These are phyloP conservation scores for Limnodromus scolopaceus DNA, from an alignment of 2,797 vertebrate genomes.

Conservation along the genomic window DNA sequence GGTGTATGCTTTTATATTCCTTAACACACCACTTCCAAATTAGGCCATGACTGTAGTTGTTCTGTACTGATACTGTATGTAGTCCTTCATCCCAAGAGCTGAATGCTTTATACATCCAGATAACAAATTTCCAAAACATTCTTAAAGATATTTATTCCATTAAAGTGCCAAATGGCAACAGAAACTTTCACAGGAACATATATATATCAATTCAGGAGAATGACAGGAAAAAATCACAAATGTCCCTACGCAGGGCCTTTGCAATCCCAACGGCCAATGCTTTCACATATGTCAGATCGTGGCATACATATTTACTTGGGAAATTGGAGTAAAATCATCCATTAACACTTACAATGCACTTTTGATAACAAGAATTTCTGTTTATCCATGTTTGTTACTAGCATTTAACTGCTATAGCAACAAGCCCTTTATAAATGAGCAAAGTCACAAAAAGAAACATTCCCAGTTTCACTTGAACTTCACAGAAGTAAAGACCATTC, in stretches of 20 bases:
- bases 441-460: background rate
- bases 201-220: background rate
- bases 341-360: background rate
- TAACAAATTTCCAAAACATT: conserved; percentile 54
- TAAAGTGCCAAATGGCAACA: background rate
- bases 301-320: background rate
- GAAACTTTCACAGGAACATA: background rate
- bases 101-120: conserved; percentile 8
- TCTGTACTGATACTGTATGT: background rate
- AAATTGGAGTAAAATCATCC: background rate
- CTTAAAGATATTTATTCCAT: conserved; percentile 14
- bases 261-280: background rate
- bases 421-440: conserved; percentile 14
- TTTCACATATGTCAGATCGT: background rate
- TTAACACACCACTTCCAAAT: conserved; percentile 27
- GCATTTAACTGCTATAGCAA: conserved; percentile 41
- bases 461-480: background rate
- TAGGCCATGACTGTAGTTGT: background rate
- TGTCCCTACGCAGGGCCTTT: background rate
- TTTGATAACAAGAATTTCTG: background rate
- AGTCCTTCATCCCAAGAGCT: conserved; percentile 1
- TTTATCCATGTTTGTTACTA: conserved; percentile 11
- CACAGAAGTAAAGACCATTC: conserved; percentile 4
- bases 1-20: background rate
- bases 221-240: background rate